Evolutionary conservation across 2,888 invertebrate species (phyloP).

Genomic region (Syritta pipiens): DNA sequence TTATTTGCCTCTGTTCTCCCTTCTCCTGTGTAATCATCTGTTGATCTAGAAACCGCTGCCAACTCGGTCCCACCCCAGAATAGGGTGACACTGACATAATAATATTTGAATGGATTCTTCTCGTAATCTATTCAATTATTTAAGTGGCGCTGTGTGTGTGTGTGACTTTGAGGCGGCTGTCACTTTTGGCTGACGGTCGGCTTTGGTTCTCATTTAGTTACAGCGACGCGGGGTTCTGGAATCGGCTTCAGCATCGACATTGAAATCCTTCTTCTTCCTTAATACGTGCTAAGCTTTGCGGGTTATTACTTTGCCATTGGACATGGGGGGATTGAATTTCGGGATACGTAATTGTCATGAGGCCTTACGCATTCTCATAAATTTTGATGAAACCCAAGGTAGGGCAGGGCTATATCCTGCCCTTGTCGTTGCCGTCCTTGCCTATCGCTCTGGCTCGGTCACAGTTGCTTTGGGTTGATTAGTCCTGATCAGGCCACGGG

Average conservation of each 20-base stretch:
- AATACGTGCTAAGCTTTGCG: conserved; percentile 36
- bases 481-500: neutral
- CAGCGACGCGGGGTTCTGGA: no score
- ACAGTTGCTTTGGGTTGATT: neutral
- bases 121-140: conserved; percentile 62
- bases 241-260: no score
- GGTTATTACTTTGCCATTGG: conserved; percentile 41
- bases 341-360: conserved; percentile 48
- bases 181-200: neutral
- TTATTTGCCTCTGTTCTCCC: neutral
- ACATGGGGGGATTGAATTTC: conserved; percentile 51
- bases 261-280: neutral
- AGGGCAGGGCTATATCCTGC: neutral
- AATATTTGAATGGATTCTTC: conserved; percentile 48
- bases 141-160: conserved; percentile 51
- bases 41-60: conserved; percentile 39
- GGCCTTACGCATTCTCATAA: conserved; percentile 45
- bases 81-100: conserved; percentile 33
- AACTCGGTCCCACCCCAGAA: neutral
- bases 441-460: neutral
- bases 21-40: conserved; percentile 23
- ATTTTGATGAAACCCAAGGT: conserved; percentile 33
- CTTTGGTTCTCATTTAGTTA: neutral
- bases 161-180: conserved; percentile 33
- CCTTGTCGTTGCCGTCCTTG: neutral